Evolutionary conservation across 2,113 vertebrate genomes (phyloP).

Genomic region (Pandion haliaetus): DNA sequence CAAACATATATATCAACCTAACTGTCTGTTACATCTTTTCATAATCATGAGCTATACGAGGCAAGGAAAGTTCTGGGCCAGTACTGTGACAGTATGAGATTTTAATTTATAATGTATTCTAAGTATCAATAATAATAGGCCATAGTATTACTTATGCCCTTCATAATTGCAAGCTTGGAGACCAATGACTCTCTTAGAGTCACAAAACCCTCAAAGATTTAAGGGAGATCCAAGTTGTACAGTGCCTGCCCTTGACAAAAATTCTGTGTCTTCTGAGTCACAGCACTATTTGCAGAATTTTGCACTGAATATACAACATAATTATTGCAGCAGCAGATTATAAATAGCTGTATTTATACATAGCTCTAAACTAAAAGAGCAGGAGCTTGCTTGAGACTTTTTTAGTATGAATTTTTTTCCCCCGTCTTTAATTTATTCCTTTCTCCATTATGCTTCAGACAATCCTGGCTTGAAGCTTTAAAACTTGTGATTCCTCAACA

Average conservation of each 20-base stretch:
- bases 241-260: slow-evolving; percentile 7
- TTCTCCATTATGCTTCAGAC: slow-evolving; percentile 33
- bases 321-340: slow-evolving; percentile 46
- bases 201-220: not conserved
- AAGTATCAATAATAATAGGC: not conserved
- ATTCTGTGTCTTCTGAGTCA: slow-evolving; percentile 25
- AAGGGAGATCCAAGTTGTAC: not conserved
- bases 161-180: not conserved
- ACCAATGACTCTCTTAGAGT: not conserved
- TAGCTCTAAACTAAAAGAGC: slow-evolving; percentile 41
- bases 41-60: not conserved
- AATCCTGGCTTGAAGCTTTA: not conserved
- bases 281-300: slow-evolving; percentile 8
- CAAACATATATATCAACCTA: not conserved
- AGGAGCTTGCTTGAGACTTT: slow-evolving; percentile 17
- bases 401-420: not conserved
- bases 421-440: slow-evolving; percentile 11
- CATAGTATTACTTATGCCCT: not conserved
- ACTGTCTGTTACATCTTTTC: not conserved
- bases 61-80: not conserved
- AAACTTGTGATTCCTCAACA: slow-evolving; percentile 32
- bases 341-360: slow-evolving; percentile 52
- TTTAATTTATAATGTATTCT: not conserved
- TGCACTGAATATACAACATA: slow-evolving; percentile 19
- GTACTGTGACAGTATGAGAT: not conserved